Percentiles rank a stretch among this genome's conserved stretches.
Evolutionary conservation across 1,140 invertebrate species (phyloP).

Genomic region (Drosophila suzukii): DNA sequence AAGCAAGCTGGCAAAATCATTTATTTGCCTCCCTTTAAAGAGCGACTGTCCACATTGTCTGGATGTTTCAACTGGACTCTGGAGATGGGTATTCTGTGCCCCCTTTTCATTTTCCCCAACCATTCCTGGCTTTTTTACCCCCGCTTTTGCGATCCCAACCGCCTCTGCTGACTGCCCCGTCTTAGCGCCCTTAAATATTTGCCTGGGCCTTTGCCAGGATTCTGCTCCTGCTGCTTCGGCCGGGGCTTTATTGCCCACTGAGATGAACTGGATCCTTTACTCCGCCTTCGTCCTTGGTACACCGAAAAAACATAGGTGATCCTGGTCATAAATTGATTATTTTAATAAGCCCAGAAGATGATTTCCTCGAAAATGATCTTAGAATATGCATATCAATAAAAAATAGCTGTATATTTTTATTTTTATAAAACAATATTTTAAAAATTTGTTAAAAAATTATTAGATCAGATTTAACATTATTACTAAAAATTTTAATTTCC

Average conservation of each 20-base stretch:
- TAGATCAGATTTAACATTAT: no score
- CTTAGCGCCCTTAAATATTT: constrained; percentile 77
- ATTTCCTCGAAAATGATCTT: no score
- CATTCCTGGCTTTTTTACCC: not conserved
- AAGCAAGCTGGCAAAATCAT: constrained; percentile 60
- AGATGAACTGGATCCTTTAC: constrained; percentile 53
- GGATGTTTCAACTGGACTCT: constrained; percentile 9
- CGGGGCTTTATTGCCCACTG: constrained; percentile 67
- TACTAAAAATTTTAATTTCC: no score
- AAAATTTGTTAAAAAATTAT: no score
- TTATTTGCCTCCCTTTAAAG: constrained; percentile 61
- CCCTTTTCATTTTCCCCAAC: not conserved
- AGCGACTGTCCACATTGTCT: constrained; percentile 45
- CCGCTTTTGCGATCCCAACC: constrained; percentile 1
- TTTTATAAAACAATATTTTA: no score
- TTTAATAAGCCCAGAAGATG: no score
- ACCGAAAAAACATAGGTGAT: not conserved
- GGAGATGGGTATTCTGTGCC: constrained; percentile 9
- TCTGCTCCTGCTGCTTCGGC: constrained; percentile 31
- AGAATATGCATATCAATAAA: no score
- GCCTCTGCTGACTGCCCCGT: constrained; percentile 28
- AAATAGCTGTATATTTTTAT: no score
- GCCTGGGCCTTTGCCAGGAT: constrained; percentile 43
- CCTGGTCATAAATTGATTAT: not conserved
- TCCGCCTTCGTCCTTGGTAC: not conserved